Base-by-base conservation (phyloP, 2,888 invertebrate genomes). In the Drosophila nigricruria region DNA sequence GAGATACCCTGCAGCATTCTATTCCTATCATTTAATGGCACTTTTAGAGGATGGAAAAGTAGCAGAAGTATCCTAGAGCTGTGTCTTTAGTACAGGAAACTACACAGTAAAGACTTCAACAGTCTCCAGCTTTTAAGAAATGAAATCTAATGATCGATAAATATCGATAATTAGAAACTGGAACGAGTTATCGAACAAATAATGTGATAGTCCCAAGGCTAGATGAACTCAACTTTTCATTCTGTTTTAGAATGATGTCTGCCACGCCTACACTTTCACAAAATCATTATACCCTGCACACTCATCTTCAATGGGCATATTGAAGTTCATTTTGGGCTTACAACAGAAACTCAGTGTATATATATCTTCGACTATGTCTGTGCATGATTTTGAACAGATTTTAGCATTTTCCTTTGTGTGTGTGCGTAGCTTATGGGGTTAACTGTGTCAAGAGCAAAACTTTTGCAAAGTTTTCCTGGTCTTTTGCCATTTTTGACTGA, bases 391-490 rank as follows among this genome's bases (percentile, higher is more conserved):
- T 57, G 23, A n/a, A 14, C n/a, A 57, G 57, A 45, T 14, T 57
- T 45, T 23, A 25, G 30, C 20, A 20, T 30, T 20, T 16, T 20
- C 10, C 42, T 20, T 32, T 49, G 10, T 47, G 27, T 27, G 25
- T 25, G 16, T 43, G 9, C 10, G 9, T 25, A 16, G 42, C 18
- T 43, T n/a, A 40, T 36, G 45, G 25, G 45, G 34, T 18, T 58
- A 18, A 18, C 36, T 38, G 45, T 27, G 16, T 50, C 60, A 20
- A 43, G 42, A 50, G 32, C 14, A 38, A 53, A 53, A 53, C 38
- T 58, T 49, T 64, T 14, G 70, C 38, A 59, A 60, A 75, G 56
- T 71, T 52, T 52, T 59, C 38, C 20, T 36, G 25, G 34, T 36
- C 36, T n/a, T 30, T 36, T 50, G 36, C 23, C 14, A 36, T 47